phyloP scores from a whole-genome alignment of 92 coral and sea anemone species.

The Hydrozoanthus gracilis region DNA sequence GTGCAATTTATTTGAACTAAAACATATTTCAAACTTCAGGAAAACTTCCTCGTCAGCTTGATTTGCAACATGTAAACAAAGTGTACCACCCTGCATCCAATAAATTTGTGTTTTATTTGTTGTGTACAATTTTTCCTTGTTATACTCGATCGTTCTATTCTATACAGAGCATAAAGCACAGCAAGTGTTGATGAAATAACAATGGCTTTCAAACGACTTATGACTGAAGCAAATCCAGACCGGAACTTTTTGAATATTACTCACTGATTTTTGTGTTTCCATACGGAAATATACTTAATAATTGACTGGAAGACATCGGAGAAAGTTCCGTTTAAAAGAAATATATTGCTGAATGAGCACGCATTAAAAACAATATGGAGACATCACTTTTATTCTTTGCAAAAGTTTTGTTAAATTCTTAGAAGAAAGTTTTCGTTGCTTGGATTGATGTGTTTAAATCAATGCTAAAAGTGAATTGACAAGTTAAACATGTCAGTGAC shows the following conservation, averaged over 20 bases:
- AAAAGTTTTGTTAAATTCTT: constrained; percentile 15
- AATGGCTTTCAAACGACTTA: background rate
- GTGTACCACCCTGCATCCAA: too few species aligned
- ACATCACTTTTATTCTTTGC: background rate
- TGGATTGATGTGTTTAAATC: background rate
- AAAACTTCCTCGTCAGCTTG: too few species aligned
- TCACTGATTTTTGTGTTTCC: background rate
- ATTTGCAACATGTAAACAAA: too few species aligned
- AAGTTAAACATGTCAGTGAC: too few species aligned
- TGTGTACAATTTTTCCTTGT: constrained; percentile 8
- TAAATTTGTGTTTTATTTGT: background rate
- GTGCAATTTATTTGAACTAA: too few species aligned
- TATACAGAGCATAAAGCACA: background rate
- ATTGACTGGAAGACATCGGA: background rate
- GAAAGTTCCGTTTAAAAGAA: background rate
- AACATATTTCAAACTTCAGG: too few species aligned
- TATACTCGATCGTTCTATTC: background rate
- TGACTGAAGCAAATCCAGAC: background rate
- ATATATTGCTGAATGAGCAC: background rate
- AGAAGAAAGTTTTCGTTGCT: constrained; percentile 16
- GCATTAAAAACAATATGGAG: background rate
- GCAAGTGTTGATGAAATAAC: background rate
- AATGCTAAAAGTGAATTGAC: too few species aligned
- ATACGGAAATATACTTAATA: background rate
- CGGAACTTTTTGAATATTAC: background rate